These are phyloP conservation scores for Agelaius phoeniceus DNA, from an alignment of 2,113 vertebrate genomes.

Conservation along the genomic window DNA sequence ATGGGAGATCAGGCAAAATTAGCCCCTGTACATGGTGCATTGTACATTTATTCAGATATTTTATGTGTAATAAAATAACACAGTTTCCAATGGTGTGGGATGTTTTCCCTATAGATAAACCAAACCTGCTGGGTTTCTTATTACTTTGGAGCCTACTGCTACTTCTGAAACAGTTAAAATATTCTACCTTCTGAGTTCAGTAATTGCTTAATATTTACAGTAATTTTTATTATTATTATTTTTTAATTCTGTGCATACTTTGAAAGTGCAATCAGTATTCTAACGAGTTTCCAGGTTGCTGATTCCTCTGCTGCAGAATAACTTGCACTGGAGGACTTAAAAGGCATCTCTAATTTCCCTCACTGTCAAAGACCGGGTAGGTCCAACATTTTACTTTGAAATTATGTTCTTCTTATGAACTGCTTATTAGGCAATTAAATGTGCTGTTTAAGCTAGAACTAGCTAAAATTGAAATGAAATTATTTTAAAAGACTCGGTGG, in stretches of 20 bases:
- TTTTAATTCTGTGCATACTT: neutral
- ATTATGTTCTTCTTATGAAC: slow-evolving; percentile 61
- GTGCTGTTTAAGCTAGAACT: slow-evolving; percentile 58
- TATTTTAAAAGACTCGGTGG: slow-evolving; percentile 53
- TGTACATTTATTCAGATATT: neutral
- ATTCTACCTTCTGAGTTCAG: neutral
- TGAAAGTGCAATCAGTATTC: slow-evolving; percentile 18
- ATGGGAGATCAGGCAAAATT: neutral
- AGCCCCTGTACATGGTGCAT: neutral
- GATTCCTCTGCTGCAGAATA: slow-evolving; percentile 1
- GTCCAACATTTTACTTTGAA: slow-evolving; percentile 66
- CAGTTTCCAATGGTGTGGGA: rapidly evolving
- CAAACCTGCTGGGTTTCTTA: neutral
- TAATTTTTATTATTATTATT: neutral
- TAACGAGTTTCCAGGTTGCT: neutral
- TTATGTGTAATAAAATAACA: neutral
- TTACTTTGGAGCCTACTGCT: neutral
- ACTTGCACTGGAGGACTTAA: slow-evolving; percentile 32
- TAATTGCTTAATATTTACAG: slow-evolving; percentile 2
- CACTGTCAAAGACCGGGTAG: slow-evolving; percentile 42
- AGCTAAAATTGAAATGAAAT: slow-evolving; percentile 57
- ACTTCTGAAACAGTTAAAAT: neutral
- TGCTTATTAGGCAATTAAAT: slow-evolving; percentile 67
- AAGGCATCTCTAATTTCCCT: slow-evolving; percentile 56
- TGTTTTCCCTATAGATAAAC: neutral